Evolutionary conservation across 2,113 vertebrate species (phyloP).

Genomic region (Thunnus maccoyii): DNA sequence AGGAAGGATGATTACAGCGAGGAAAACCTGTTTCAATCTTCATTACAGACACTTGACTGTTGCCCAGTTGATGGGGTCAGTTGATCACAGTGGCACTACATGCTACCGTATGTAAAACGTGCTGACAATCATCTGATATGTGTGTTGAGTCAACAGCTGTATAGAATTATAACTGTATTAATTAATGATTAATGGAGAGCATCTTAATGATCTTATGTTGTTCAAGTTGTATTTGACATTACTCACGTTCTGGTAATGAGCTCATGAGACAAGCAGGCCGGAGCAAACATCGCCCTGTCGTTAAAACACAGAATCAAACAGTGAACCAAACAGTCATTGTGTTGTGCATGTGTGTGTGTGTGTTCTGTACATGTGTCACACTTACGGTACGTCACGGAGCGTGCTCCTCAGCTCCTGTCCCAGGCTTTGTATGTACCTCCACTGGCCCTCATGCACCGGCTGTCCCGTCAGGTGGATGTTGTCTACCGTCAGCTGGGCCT

Average conservation of each 20-base stretch:
- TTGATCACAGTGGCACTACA: too few species aligned
- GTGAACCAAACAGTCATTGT: not conserved
- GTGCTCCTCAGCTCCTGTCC: constrained; percentile 92
- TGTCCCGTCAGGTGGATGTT: constrained; percentile 94
- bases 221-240: not conserved
- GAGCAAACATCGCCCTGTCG: constrained; percentile 93
- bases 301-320: constrained; percentile 42
- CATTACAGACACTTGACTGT: too few species aligned
- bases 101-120: not conserved
- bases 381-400: constrained; percentile 92
- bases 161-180: not conserved
- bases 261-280: constrained; percentile 95
- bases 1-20: too few species aligned
- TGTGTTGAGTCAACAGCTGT: not conserved
- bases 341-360: not conserved
- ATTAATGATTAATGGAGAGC: not conserved
- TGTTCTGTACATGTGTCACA: not conserved
- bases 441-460: constrained; percentile 93
- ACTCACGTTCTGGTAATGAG: constrained; percentile 94
- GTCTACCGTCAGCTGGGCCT: constrained; percentile 94
- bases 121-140: not conserved
- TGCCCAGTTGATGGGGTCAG: too few species aligned
- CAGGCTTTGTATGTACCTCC: constrained; percentile 95
- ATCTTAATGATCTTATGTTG: not conserved
- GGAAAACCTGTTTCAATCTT: too few species aligned